Evolutionary conservation across 2,797 vertebrate species (phyloP).

Genomic region (Carduelis carduelis): DNA sequence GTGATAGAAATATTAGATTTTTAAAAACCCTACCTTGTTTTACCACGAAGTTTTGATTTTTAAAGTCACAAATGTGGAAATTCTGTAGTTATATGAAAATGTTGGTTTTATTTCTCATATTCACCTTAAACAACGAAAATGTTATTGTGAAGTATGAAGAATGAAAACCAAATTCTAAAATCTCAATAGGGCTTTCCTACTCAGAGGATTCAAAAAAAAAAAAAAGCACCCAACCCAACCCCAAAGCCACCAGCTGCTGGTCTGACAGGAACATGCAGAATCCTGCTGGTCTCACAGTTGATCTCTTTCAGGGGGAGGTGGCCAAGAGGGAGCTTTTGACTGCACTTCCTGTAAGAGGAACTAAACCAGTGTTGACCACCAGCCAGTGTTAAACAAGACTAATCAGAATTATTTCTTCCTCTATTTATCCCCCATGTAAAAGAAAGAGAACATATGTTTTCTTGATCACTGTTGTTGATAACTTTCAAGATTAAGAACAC

Average conservation of each 20-base stretch:
- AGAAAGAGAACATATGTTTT: neutral
- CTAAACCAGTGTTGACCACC: neutral
- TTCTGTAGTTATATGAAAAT: neutral
- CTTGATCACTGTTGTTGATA: neutral
- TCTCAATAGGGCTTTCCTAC: neutral
- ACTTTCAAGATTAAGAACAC: neutral
- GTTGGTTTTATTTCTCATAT: neutral
- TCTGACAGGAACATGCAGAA: fast-evolving
- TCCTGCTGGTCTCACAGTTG: neutral
- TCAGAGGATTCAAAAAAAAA: neutral
- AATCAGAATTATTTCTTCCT: neutral
- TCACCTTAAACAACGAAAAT: neutral
- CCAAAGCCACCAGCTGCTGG: neutral
- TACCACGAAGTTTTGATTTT: neutral
- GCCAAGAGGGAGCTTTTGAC: neutral
- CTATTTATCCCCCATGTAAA: neutral
- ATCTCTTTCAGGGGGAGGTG: neutral
- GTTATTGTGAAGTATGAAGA: neutral
- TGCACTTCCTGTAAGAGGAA: neutral
- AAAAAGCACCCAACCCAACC: neutral
- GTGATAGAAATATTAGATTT: neutral
- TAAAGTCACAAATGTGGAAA: neutral
- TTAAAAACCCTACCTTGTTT: neutral
- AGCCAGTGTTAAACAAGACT: neutral
- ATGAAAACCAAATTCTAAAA: neutral